Conservation (phyloP, 1,140 invertebrate species). For the Arion vulgaris region DNA sequence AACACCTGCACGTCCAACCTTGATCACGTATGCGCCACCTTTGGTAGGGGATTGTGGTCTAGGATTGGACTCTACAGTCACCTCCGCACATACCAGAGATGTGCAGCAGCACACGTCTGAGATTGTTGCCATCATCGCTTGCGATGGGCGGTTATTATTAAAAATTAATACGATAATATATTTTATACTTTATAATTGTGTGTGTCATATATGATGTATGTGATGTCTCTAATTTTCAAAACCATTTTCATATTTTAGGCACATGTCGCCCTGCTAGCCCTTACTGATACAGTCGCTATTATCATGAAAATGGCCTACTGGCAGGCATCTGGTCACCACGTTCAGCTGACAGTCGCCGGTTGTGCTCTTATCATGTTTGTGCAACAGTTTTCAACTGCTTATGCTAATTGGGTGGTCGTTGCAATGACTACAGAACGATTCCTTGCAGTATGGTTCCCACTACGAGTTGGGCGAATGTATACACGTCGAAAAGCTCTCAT, state of each 20-base stretch:
- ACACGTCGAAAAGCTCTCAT: slow-evolving; percentile 48
- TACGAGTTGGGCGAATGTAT: slow-evolving; percentile 57
- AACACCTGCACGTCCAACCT: no score
- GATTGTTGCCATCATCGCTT: no score
- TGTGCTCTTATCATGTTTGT: slow-evolving; percentile 50
- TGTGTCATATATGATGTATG: no score
- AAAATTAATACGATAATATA: no score
- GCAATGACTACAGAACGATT: slow-evolving; percentile 64
- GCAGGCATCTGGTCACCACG: slow-evolving; percentile 43
- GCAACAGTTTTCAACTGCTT: slow-evolving; percentile 53
- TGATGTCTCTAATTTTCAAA: no score
- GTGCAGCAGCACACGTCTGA: no score
- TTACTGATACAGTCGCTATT: slow-evolving; percentile 47
- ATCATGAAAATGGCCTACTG: slow-evolving; percentile 47
- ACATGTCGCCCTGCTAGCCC: slow-evolving; percentile 51
- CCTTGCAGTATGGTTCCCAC: slow-evolving; percentile 62
- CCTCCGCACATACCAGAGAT: no score
- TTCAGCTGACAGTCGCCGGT: slow-evolving; percentile 42
- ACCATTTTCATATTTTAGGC: slow-evolving; percentile 20
- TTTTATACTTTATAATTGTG: no score
- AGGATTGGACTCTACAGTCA: no score
- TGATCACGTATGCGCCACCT: no score
- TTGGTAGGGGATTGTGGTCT: no score
- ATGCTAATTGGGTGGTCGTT: slow-evolving; percentile 64
- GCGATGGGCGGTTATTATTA: no score